Conservation (phyloP, 1,140 invertebrate genomes). For the Zophobas atratus region DNA sequence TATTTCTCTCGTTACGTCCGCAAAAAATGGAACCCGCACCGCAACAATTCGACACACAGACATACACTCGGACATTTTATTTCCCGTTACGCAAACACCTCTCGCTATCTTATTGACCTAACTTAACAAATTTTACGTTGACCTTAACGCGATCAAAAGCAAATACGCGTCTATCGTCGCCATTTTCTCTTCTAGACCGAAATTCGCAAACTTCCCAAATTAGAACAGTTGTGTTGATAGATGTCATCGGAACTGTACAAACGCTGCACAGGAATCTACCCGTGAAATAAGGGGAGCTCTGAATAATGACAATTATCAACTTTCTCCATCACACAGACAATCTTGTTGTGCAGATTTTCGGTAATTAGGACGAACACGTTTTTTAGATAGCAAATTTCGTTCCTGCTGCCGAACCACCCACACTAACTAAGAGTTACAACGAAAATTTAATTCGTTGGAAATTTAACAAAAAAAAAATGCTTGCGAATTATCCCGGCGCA, state of each 20-base stretch:
- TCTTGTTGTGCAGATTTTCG: conserved; percentile 14
- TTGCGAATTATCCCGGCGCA: background rate
- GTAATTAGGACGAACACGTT: conserved; percentile 20
- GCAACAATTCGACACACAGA: background rate
- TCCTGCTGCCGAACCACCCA: background rate
- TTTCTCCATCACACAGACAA: conserved; percentile 30
- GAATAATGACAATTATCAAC: conserved; percentile 41
- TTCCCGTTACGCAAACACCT: background rate
- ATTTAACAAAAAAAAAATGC: background rate
- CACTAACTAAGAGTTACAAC: background rate
- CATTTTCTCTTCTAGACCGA: background rate
- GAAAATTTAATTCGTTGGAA: conserved; percentile 7
- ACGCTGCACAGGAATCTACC: conserved; percentile 7
- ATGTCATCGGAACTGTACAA: conserved; percentile 35
- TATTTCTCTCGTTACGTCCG: conserved; percentile 33
- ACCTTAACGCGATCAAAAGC: background rate
- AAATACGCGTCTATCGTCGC: conserved; percentile 5
- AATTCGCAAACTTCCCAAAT: conserved; percentile 26
- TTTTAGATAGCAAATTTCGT: background rate
- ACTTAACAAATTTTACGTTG: background rate
- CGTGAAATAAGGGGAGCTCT: conserved; percentile 15
- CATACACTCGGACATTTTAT: background rate
- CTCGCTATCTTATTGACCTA: conserved; percentile 3
- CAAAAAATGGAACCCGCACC: conserved; percentile 18
- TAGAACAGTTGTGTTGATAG: conserved; percentile 24